Conservation (phyloP, 2,797 vertebrate genomes). For the Microctenopoma lineatum region DNA sequence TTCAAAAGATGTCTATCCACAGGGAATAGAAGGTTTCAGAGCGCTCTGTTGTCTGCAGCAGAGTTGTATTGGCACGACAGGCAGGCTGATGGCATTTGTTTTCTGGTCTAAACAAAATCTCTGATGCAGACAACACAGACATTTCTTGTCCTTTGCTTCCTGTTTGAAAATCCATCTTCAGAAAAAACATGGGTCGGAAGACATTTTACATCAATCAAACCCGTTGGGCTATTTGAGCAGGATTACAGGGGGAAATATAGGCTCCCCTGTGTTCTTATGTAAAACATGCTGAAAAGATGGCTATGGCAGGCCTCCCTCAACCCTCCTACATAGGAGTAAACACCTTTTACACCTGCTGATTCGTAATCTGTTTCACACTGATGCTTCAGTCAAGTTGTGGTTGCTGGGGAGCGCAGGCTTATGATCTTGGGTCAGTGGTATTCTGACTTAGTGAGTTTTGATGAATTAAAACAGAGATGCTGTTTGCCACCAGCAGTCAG, state of each 20-base stretch:
- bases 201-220: constrained; percentile 53
- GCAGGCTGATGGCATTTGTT: constrained; percentile 57
- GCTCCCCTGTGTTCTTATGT: not conserved
- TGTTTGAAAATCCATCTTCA: constrained; percentile 38
- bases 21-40: constrained; percentile 56
- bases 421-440: constrained; percentile 45
- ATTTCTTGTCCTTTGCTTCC: constrained; percentile 43
- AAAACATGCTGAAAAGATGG: not conserved
- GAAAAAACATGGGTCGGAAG: constrained; percentile 37
- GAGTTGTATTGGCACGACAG: constrained; percentile 51
- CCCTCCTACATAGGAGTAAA: constrained; percentile 10
- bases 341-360: constrained; percentile 34
- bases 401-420: constrained; percentile 25
- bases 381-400: constrained; percentile 26
- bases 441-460: constrained; percentile 45
- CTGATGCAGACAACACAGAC: constrained; percentile 52
- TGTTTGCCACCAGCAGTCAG: constrained; percentile 40
- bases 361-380: constrained; percentile 52
- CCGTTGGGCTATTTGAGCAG: constrained; percentile 21
- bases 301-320: constrained; percentile 8
- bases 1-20: constrained; percentile 59
- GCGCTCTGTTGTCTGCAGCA: constrained; percentile 52
- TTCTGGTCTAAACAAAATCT: constrained; percentile 56
- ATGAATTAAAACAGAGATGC: constrained; percentile 56
- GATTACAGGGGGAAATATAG: constrained; percentile 32